Percentiles rank a stretch among this genome's conserved stretches.
These are phyloP conservation scores for Sebastes kiyomatsui DNA, from an alignment of 2,797 vertebrate species.

Conservation along the genomic window DNA sequence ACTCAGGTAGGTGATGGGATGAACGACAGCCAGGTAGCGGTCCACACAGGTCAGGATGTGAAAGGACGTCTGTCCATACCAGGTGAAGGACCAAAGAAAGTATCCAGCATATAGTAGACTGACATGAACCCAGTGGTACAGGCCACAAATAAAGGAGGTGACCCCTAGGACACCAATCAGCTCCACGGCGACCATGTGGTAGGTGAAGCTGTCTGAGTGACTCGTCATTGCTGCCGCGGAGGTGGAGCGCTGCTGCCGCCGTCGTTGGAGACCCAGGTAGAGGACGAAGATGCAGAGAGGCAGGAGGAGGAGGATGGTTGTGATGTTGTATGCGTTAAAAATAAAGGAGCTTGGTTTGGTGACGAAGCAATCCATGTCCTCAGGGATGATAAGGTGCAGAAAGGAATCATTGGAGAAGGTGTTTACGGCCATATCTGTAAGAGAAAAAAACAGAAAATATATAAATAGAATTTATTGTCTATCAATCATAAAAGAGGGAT, in stretches of 20 bases:
- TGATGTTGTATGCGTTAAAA: neutral
- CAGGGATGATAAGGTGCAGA: rapidly evolving
- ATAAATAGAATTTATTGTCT: no score
- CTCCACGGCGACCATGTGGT: conserved; percentile 30
- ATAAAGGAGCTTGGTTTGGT: rapidly evolving
- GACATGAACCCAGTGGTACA: rapidly evolving
- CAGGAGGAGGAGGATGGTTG: neutral
- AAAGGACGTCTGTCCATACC: neutral
- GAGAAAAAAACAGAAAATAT: neutral
- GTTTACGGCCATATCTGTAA: conserved; percentile 3
- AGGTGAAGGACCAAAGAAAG: rapidly evolving
- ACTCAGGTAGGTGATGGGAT: conserved; percentile 28
- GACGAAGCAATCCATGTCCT: rapidly evolving
- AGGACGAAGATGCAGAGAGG: conserved; percentile 13
- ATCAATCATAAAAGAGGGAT: no score
- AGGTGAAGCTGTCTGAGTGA: conserved; percentile 25
- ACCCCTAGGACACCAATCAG: neutral
- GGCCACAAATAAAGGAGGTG: rapidly evolving
- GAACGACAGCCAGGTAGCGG: conserved; percentile 38
- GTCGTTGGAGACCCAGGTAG: neutral
- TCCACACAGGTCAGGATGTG: conserved; percentile 39
- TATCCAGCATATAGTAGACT: rapidly evolving
- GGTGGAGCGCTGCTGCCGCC: neutral
- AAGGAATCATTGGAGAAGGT: neutral
- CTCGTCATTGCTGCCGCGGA: neutral